Conservation (phyloP, 1,140 invertebrate genomes). For the Carposina sasakii region DNA sequence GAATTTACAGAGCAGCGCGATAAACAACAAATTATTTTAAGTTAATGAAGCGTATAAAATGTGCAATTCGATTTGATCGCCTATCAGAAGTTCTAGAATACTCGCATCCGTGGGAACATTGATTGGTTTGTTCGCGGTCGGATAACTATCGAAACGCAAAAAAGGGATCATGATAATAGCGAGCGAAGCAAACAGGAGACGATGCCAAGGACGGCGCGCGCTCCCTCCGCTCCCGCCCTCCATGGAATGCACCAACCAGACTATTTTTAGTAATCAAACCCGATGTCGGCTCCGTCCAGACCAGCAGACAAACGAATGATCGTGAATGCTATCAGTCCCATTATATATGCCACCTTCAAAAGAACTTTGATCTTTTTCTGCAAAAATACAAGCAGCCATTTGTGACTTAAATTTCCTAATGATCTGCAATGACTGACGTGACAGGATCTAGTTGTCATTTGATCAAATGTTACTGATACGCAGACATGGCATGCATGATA, state of each 20-base stretch:
- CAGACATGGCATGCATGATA: no score
- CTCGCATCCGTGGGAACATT: slow-evolving; percentile 52
- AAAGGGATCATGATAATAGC: slow-evolving; percentile 62
- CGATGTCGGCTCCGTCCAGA: slow-evolving; percentile 38
- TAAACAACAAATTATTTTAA: slow-evolving; percentile 22
- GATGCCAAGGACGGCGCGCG: slow-evolving; percentile 48
- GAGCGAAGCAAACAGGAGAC: slow-evolving; percentile 36
- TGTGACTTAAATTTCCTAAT: no score
- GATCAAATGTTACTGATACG: no score
- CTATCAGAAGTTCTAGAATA: slow-evolving; percentile 53
- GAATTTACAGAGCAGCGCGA: slow-evolving; percentile 19
- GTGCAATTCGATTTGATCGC: slow-evolving; percentile 46
- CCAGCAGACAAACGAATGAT: slow-evolving; percentile 41
- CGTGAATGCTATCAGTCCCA: slow-evolving; percentile 35
- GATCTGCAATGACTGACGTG: no score
- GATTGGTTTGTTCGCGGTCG: slow-evolving; percentile 57
- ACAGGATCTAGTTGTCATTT: no score
- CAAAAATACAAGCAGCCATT: no score
- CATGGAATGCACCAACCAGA: slow-evolving; percentile 51
- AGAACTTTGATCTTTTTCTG: no score
- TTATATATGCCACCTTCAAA: no score
- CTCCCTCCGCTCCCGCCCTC: slow-evolving; percentile 30
- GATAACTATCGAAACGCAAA: slow-evolving; percentile 63
- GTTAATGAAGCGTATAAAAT: slow-evolving; percentile 46
- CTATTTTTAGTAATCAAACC: slow-evolving; percentile 68